Evolutionary conservation across 2,797 vertebrate species (phyloP), one percentile per base, ranked within the genome.

Genomic region (Myotis daubentonii): DNA sequence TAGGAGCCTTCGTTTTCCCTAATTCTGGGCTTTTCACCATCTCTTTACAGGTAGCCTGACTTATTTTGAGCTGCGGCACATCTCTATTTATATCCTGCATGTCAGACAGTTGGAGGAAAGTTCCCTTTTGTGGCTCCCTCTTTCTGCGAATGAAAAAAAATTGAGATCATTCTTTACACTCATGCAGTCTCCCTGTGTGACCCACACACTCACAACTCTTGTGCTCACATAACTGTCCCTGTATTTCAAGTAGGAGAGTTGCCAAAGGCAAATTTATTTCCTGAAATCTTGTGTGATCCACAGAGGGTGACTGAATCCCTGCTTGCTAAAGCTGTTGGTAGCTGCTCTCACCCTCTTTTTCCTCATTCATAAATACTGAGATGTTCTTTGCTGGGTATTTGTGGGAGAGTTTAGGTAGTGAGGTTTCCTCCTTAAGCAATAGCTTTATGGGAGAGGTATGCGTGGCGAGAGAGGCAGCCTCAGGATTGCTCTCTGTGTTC

Each of bases 321-420:
- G 95, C 86, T 90, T 57, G 74, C 91, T 85, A 78, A 97, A 94
- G 96, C 84, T 97, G 95, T 89, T 79, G 92, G 82, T 97, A 97
- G 97, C 97, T 97, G 94, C 94, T 91, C 91, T 87, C 30, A 25
- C 55, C 89, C 95, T 65, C 90, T 91, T 87, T 88, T 51, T 94
- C 95, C 98, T 97, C 93, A 98, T 97, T 98, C 92, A 97, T 95
- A 96, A 97, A 98, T 97, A 96, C 93, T 93, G 89, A 86, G 89
- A 94, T 97, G 91, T 92, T 97, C 92, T 55, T 87, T 87, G 82
- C 97, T 98, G 96, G 89, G 94, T 98, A 96, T 97, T 98, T 97
- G 95, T 97, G 97, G 94, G 53, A 91, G 94, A 93, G 65, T 97
- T 97, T 92, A 96, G 75, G 66, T 0, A 1, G 49, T 85, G 93